Evolutionary conservation across 2,113 vertebrate species (phyloP).

Genomic region (Peucedramus taeniatus): DNA sequence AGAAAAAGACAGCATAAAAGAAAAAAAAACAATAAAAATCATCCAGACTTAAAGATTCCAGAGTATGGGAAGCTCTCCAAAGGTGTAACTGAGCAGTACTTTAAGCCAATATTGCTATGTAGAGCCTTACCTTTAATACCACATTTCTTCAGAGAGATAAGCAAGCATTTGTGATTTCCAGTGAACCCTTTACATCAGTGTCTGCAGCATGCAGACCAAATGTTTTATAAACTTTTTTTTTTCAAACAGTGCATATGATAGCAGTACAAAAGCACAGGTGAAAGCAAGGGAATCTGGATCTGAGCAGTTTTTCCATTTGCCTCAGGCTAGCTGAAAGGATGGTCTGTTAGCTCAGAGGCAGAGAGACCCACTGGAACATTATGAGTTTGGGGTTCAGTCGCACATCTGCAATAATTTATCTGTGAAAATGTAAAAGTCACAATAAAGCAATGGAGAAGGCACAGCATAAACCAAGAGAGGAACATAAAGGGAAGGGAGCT

Average conservation of each 20-base stretch:
- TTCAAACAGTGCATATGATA: not conserved
- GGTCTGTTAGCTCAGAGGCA: not conserved
- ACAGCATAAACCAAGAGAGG: not conserved
- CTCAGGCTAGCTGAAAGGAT: not conserved
- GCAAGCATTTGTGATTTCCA: not conserved
- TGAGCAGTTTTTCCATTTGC: not conserved
- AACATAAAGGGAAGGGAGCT: not conserved
- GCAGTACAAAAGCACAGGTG: not conserved
- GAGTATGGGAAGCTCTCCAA: not conserved
- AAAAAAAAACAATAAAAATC: not conserved
- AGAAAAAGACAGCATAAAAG: not conserved
- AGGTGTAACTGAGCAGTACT: not conserved
- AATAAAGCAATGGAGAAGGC: not conserved
- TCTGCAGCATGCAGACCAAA: not conserved
- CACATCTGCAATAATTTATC: not conserved
- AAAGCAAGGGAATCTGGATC: not conserved
- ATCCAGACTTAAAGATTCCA: not conserved
- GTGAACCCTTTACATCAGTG: not conserved
- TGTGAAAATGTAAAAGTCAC: not conserved
- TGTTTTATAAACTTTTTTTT: not conserved
- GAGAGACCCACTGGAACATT: not conserved
- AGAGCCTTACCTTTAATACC: not conserved
- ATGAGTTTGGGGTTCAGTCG: not conserved
- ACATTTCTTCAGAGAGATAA: not conserved
- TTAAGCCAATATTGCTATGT: not conserved